Percentiles rank a stretch among this genome's conserved stretches.
These are phyloP conservation scores for Fragum sueziense DNA, from an alignment of 2,888 invertebrate species.

Conservation along the genomic window DNA sequence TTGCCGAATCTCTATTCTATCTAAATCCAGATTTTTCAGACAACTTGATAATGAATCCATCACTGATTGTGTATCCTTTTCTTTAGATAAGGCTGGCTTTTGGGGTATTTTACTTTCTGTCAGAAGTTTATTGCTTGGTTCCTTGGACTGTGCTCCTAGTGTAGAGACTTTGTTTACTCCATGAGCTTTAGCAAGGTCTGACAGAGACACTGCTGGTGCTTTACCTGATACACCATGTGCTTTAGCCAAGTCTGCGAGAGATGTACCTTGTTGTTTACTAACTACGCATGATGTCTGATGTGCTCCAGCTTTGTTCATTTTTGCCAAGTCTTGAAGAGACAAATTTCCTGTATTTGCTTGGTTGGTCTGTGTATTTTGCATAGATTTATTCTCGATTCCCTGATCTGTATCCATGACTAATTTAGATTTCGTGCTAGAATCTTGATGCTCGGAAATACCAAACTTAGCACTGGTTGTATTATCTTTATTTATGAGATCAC, in stretches of 20 bases:
- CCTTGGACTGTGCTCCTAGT: background rate
- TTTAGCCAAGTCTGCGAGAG: conserved; percentile 30
- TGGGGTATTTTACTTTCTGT: background rate
- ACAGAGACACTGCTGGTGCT: conserved; percentile 2
- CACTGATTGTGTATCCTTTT: conserved; percentile 8
- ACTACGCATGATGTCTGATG: background rate
- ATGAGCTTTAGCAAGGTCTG: conserved; percentile 23
- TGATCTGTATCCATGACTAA: no score
- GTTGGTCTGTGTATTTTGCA: no score
- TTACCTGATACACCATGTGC: background rate
- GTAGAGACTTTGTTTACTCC: background rate
- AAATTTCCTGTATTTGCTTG: background rate
- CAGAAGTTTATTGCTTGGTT: background rate
- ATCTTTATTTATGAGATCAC: no score
- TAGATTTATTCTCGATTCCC: no score
- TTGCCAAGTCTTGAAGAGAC: conserved; percentile 26
- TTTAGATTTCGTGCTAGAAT: no score
- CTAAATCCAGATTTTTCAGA: background rate
- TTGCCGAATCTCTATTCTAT: background rate
- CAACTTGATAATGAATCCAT: conserved; percentile 7
- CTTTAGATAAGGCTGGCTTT: background rate
- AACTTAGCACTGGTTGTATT: no score
- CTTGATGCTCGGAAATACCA: no score
- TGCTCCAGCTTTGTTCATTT: background rate
- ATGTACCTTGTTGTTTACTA: background rate